Conservation (phyloP, 1,140 invertebrate genomes). For the Trissolcus basalis region DNA sequence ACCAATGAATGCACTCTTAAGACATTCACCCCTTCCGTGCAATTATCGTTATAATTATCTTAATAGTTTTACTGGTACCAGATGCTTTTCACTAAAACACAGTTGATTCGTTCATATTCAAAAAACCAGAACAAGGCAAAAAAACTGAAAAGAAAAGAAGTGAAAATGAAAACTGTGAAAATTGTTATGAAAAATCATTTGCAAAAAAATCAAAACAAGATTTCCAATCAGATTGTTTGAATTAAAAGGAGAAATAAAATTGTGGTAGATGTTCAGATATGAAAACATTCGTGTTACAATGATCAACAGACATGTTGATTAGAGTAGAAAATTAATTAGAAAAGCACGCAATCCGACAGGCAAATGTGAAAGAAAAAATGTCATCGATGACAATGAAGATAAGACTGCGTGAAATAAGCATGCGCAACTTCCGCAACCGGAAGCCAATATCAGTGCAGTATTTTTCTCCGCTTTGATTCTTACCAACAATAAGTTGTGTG, state of each 20-base stretch:
- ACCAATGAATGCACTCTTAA: constrained; percentile 49
- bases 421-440: constrained; percentile 53
- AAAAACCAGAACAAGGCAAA: not conserved
- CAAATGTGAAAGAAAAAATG: constrained; percentile 6
- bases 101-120: too few species aligned
- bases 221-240: too few species aligned
- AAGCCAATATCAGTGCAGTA: constrained; percentile 47
- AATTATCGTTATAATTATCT: constrained; percentile 48
- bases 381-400: constrained; percentile 29
- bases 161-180: too few species aligned
- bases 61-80: constrained; percentile 29
- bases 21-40: constrained; percentile 48
- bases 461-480: constrained; percentile 55
- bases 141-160: too few species aligned
- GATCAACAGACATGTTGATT: too few species aligned
- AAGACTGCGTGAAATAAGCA: constrained; percentile 36
- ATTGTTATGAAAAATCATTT: too few species aligned
- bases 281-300: too few species aligned
- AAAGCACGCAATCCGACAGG: not conserved
- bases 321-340: not conserved
- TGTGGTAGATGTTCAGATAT: too few species aligned
- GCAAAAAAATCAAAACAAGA: too few species aligned
- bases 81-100: constrained; percentile 3
- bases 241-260: too few species aligned
- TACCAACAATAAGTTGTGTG: constrained; percentile 47